phyloP scores from a whole-genome alignment of 2,888 invertebrate species.

The Drosophila aldrichi region DNA sequence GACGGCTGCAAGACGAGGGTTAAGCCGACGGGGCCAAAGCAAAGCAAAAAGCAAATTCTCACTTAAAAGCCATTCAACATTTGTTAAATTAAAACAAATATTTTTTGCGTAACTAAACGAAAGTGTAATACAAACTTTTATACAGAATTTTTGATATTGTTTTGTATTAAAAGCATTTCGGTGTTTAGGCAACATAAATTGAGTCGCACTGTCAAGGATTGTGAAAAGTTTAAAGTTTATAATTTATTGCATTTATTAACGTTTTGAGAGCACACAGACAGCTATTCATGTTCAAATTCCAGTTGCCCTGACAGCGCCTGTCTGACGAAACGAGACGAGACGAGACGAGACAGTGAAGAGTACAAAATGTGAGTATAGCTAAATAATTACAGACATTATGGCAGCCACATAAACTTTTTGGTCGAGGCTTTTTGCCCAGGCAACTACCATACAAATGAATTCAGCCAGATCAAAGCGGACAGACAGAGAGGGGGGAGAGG shows the following conservation, averaged over 20 bases:
- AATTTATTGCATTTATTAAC: conserved; percentile 7
- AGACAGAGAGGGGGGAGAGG: not conserved
- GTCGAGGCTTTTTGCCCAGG: not conserved
- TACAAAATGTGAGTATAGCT: conserved; percentile 51
- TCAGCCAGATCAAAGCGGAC: conserved; percentile 67
- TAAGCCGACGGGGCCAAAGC: conserved; percentile 1
- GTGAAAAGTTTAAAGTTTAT: conserved; percentile 9
- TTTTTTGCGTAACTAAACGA: not conserved
- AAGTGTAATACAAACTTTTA: conserved; percentile 2
- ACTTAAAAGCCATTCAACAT: not conserved
- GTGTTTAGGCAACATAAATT: conserved; percentile 6
- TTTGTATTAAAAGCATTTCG: conserved; percentile 10
- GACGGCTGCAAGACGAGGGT: conserved; percentile 41
- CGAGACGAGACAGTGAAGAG: conserved; percentile 31
- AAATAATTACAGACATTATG: conserved; percentile 64
- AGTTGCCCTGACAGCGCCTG: conserved; percentile 33
- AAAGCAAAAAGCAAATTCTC: not conserved
- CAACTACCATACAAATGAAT: conserved; percentile 10
- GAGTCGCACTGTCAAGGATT: conserved; percentile 4
- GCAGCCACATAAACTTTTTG: conserved; percentile 57
- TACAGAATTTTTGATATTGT: not conserved
- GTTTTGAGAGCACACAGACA: conserved; percentile 11
- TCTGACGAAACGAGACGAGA: conserved; percentile 24
- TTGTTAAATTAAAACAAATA: conserved; percentile 9
- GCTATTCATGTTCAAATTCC: conserved; percentile 34